Base-by-base conservation (phyloP, 2,888 invertebrate genomes). In the Amphiduros pacificus region DNA sequence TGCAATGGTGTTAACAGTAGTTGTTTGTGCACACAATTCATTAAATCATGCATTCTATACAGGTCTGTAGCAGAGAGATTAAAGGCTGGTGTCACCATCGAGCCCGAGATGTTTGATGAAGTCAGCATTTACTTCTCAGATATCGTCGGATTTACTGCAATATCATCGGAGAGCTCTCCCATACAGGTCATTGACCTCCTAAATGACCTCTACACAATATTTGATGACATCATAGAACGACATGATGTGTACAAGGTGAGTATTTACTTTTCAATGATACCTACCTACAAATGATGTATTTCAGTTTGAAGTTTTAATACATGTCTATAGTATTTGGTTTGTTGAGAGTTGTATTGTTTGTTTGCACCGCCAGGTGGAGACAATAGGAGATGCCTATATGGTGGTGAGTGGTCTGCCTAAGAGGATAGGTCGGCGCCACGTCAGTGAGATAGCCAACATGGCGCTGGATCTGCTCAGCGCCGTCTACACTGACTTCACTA, bases 381-480 rank as follows among this genome's bases (percentile, higher is more conserved):
- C 93, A 0, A 93, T 94, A 73, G 93, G 93, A 14, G 93, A 93
- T 83, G 93, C 93, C 2, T 80, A 79, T 82, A 70, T 70, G 70
- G 64, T 71, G 29, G 67, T 58, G n/a, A 62, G 62, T 9, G 69
- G 69, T 17, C 57, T 69, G 6, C 69, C 69, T 1, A 28, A 41
- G 20, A 41, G 69, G 11, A 69, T 62, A 29, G 69, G 69, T 3
- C 36, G 52, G 20, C 49, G 57, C 9, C 69, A 69, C 53, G 66
- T 59, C n/a, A 60, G 49, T 0, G 65, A 69, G 31, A 64, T 70
- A 5, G 63, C 69, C 27, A 70, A 62, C 51, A 64, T 65, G 62
- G 63, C 69, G 24, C 60, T 69, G 14, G 69, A 69, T 36, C 60
- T 69, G 31, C 60, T 70, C 32, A 57, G 57, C 22, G 64, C 57